A percentile compares a stretch with the other conserved stretches of the same genome.
Conservation (phyloP, 2,797 vertebrate species). For the Halcyon leucocephala region DNA sequence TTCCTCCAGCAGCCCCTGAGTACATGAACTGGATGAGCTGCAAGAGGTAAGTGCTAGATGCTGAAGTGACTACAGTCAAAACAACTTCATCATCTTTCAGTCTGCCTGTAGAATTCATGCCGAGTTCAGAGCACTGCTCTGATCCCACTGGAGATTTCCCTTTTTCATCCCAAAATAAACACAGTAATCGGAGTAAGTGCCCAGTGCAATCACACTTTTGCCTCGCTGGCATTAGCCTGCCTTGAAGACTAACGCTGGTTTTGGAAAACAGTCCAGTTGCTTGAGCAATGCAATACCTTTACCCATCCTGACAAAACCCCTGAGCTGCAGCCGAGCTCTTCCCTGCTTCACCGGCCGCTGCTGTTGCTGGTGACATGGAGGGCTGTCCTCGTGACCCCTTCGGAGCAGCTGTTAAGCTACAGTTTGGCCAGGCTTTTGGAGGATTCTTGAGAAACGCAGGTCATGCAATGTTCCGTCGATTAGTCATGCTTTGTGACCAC, state of each 20-base stretch:
- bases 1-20: background rate
- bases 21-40: background rate
- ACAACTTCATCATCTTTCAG: background rate
- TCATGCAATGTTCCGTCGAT: slow-evolving; percentile 28
- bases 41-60: background rate
- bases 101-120: background rate
- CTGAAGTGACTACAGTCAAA: background rate
- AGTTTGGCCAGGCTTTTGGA: slow-evolving; percentile 30
- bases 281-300: background rate
- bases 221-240: background rate
- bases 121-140: background rate
- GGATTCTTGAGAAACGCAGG: slow-evolving; percentile 48
- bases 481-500: slow-evolving; percentile 57
- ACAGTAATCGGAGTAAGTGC: background rate
- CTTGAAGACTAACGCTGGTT: background rate
- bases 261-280: background rate
- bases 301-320: background rate
- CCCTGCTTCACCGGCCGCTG: background rate
- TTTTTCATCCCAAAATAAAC: slow-evolving; percentile 51
- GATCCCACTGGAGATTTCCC: slow-evolving; percentile 1
- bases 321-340: accelerated
- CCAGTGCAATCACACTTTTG: background rate
- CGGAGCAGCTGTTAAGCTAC: slow-evolving; percentile 31
- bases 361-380: background rate
- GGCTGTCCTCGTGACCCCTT: slow-evolving; percentile 11